Evolutionary conservation across 1,140 invertebrate species (phyloP).

Genomic region (Leptinotarsa defecta): DNA sequence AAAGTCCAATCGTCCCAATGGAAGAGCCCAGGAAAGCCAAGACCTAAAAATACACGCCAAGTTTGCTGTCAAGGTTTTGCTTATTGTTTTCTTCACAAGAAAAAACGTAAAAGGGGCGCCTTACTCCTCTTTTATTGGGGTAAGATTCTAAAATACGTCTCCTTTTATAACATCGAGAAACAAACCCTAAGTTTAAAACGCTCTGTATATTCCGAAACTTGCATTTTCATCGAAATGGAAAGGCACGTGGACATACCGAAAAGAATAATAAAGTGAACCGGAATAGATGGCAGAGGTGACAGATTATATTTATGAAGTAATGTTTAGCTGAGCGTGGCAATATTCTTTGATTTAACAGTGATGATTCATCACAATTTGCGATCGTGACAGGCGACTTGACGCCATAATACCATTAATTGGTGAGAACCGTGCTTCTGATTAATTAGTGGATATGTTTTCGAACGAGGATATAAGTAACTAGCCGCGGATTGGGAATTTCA

Average conservation of each 20-base stretch:
- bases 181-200: not conserved
- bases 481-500: too few relatives aligned
- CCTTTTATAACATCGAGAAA: too few relatives aligned
- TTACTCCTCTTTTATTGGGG: too few relatives aligned
- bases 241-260: conserved; percentile 26
- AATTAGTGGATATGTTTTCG: conserved; percentile 49
- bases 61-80: too few relatives aligned
- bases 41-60: too few relatives aligned
- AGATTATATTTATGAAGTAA: conserved; percentile 44
- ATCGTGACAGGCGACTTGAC: conserved; percentile 45
- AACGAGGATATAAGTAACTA: conserved; percentile 28
- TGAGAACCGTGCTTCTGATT: conserved; percentile 43
- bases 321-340: conserved; percentile 40
- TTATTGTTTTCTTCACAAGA: too few relatives aligned
- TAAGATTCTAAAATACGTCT: too few relatives aligned
- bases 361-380: conserved; percentile 50
- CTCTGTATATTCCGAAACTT: not conserved
- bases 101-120: too few relatives aligned
- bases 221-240: not conserved
- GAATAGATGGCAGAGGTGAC: conserved; percentile 39
- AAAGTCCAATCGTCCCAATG: too few relatives aligned
- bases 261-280: conserved; percentile 26
- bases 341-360: conserved; percentile 48
- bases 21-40: too few relatives aligned
- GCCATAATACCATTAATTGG: conserved; percentile 47